A percentile compares a stretch with the other conserved stretches of the same genome.
Evolutionary conservation across 23 tunicate species (phyloP).

Genomic region (Diplosoma virens): DNA sequence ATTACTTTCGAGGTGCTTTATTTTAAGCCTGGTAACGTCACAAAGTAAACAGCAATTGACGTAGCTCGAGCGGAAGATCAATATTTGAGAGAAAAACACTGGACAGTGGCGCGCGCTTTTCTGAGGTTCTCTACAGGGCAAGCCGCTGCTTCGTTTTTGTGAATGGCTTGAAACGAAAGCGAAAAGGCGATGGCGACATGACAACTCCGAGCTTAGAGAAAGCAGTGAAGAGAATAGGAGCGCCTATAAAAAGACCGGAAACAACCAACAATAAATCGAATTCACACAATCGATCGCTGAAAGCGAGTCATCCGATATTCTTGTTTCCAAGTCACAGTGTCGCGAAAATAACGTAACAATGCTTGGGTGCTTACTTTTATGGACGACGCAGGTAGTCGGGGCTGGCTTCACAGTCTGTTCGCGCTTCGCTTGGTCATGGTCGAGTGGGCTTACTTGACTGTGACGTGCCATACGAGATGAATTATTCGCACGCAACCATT

Average conservation of each 20-base stretch:
- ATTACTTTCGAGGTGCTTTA: neutral
- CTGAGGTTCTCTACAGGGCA: neutral
- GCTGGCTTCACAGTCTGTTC: no score
- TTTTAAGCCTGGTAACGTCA: constrained; percentile 5
- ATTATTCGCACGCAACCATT: constrained; percentile 18
- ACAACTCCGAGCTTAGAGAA: neutral
- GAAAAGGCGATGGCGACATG: constrained; percentile 1
- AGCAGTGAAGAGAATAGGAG: neutral
- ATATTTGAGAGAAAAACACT: neutral
- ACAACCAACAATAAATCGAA: neutral
- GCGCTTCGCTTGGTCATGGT: no score
- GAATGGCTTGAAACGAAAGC: constrained; percentile 2
- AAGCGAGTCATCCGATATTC: no score
- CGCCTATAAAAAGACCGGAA: neutral
- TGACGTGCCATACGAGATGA: no score
- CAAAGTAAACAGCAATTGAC: constrained; percentile 17
- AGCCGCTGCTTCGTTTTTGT: neutral
- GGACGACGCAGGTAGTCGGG: no score
- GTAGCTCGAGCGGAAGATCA: constrained; percentile 21
- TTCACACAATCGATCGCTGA: no score
- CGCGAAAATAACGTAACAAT: no score
- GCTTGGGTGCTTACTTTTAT: no score
- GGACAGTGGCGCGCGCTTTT: neutral
- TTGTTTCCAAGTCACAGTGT: no score
- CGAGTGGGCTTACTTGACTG: no score